A percentile compares a stretch with the other conserved stretches of the same genome.
Evolutionary conservation across 2,113 vertebrate species (phyloP).

Genomic region (Heptranchias perlo): DNA sequence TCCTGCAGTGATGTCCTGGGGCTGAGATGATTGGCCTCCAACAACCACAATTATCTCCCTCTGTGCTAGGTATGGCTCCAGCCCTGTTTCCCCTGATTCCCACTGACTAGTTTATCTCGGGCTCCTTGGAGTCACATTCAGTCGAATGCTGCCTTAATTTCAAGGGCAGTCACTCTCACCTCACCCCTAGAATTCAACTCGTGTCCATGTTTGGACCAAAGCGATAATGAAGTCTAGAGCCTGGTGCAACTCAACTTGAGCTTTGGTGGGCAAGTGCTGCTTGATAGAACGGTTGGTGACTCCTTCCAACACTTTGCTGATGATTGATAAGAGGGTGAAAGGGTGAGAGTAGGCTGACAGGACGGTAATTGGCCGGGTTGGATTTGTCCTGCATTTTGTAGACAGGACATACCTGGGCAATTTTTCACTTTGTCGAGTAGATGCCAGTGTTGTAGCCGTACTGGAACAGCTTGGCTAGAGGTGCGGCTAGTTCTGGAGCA

Average conservation of each 20-base stretch:
- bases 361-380: neutral
- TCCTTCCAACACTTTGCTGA: neutral
- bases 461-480: neutral
- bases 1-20: no score
- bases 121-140: no score
- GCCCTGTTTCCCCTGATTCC: no score
- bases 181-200: neutral
- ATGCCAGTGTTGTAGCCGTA: neutral
- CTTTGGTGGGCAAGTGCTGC: neutral
- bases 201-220: neutral
- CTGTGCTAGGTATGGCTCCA: no score
- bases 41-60: no score
- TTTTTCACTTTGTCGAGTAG: neutral
- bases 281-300: neutral
- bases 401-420: neutral
- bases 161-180: no score
- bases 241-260: no score
- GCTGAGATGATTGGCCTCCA: no score
- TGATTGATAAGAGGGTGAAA: no score
- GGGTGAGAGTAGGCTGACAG: neutral
- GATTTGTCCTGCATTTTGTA: neutral
- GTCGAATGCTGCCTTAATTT: no score
- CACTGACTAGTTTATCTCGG: no score
- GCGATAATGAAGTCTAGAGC: neutral
- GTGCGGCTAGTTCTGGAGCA: neutral